Conservation (phyloP, 2,888 invertebrate species). For the Fragum whitleyi region DNA sequence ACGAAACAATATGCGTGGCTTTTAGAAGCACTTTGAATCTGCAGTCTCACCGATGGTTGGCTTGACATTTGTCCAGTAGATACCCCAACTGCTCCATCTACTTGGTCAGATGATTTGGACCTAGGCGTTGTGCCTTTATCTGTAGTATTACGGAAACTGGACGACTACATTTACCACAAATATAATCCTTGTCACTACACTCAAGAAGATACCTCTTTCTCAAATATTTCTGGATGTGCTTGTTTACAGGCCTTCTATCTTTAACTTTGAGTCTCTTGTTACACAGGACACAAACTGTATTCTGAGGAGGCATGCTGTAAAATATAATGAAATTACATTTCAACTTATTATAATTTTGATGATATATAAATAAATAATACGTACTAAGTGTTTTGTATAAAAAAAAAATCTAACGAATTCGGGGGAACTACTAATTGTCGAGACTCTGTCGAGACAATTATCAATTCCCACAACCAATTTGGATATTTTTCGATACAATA, state of each 20-base stretch:
- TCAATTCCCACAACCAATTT: no score
- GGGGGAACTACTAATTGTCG: no score
- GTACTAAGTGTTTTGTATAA: no score
- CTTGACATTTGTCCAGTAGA: background rate
- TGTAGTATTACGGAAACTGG: background rate
- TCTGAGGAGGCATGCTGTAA: slow-evolving; percentile 16
- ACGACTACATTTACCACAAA: slow-evolving; percentile 12
- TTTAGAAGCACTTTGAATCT: slow-evolving; percentile 18
- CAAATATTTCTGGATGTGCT: background rate
- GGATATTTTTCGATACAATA: no score
- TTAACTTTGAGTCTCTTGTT: background rate
- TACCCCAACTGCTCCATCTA: no score
- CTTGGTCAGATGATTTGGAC: no score
- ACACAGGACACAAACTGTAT: background rate
- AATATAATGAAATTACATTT: background rate
- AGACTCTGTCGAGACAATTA: no score
- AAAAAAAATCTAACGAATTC: no score
- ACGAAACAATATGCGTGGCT: slow-evolving; percentile 31
- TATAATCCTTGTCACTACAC: background rate
- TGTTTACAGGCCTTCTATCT: slow-evolving; percentile 7
- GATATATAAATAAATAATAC: no score
- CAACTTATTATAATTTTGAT: no score
- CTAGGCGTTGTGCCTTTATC: no score
- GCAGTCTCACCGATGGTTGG: slow-evolving; percentile 18
- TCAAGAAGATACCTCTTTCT: background rate